Base-by-base conservation (phyloP, 1,140 invertebrate species). In the Drosophila leontia region DNA sequence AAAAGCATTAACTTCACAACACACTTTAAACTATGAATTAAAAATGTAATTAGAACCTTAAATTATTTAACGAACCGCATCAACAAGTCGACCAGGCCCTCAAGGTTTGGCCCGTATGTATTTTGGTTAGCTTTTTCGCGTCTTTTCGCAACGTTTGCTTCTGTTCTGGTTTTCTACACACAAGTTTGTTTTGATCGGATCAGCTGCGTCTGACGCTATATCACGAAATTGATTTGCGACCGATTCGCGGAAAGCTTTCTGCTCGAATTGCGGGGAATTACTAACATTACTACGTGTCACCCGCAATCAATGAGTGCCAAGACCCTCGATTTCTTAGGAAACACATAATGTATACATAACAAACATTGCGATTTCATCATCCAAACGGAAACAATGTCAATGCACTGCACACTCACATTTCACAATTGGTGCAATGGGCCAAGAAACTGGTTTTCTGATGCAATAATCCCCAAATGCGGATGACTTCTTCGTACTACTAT, bases 111-210 rank as follows among this genome's bases (percentile, higher is more conserved):
- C 44, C 12, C 42, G 29, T 72, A 58, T 72, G 29, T 79, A 61
- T 79, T 69, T 79, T 64, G 48, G 82, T 51, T 56, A 82, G 78
- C 50, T 75, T 78, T 78, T 85, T 86, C 78, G 82, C 82, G 71
- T 86, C 80, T 75, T 84, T 58, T 62, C 41, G 50, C 76, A 50
- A 58, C 34, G 60, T 61, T 69, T 84, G 63, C 47, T 82, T 75
- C 80, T 12, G 8, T 32, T 76, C 75, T 82, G 70, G 56, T 75
- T 85, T 84, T 88, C 83, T 86, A 86, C 85, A 83, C 81, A 87
- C 62, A 82, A 41, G 23, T 72, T 76, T 77, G 75, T 77, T 77
- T 76, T 68, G 75, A 77, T 76, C 62, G n/a, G 32, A 76, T 77
- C 75, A 77, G 75, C 75, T 77, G 75, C 35, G 72, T n/a, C 19